Conservation (phyloP, 1,140 invertebrate genomes). For the Magallana angulata region DNA sequence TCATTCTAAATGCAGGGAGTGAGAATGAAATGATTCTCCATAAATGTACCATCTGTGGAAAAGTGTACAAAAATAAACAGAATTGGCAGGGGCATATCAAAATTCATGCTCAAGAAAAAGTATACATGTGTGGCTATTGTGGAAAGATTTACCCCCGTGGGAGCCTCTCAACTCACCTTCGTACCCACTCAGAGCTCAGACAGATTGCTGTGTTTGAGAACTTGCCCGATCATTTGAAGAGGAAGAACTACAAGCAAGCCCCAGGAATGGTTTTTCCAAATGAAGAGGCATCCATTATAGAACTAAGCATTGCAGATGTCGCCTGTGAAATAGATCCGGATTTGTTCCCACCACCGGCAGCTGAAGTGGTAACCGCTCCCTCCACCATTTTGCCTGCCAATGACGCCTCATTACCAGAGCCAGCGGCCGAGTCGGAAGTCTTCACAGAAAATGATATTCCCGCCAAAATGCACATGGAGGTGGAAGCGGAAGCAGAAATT, state of each 20-base stretch:
- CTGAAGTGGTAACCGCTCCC: neutral
- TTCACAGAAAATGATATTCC: slow-evolving; percentile 55
- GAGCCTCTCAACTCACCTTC: slow-evolving; percentile 46
- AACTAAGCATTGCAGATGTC: slow-evolving; percentile 54
- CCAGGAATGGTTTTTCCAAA: slow-evolving; percentile 49
- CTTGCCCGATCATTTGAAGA: slow-evolving; percentile 54
- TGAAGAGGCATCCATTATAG: slow-evolving; percentile 55
- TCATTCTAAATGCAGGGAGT: slow-evolving; percentile 53
- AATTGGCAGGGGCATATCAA: slow-evolving; percentile 54
- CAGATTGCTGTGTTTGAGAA: slow-evolving; percentile 60
- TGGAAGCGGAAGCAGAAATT: slow-evolving; percentile 52
- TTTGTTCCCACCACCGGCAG: slow-evolving; percentile 38
- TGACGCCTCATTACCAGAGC: neutral
- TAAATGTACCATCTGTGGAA: slow-evolving; percentile 56
- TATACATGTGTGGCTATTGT: slow-evolving; percentile 58
- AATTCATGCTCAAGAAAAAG: slow-evolving; percentile 54
- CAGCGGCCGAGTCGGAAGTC: slow-evolving; percentile 46
- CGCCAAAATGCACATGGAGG: slow-evolving; percentile 57
- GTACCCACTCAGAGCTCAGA: slow-evolving; percentile 53
- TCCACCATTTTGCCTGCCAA: neutral
- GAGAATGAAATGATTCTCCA: slow-evolving; percentile 45
- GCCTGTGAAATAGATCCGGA: slow-evolving; percentile 50
- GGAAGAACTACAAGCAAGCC: slow-evolving; percentile 55
- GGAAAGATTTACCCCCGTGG: slow-evolving; percentile 52
- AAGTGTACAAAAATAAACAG: slow-evolving; percentile 50